These are phyloP conservation scores for Psittacara wagleri DNA, from an alignment of 2,113 vertebrate genomes.

Conservation along the genomic window DNA sequence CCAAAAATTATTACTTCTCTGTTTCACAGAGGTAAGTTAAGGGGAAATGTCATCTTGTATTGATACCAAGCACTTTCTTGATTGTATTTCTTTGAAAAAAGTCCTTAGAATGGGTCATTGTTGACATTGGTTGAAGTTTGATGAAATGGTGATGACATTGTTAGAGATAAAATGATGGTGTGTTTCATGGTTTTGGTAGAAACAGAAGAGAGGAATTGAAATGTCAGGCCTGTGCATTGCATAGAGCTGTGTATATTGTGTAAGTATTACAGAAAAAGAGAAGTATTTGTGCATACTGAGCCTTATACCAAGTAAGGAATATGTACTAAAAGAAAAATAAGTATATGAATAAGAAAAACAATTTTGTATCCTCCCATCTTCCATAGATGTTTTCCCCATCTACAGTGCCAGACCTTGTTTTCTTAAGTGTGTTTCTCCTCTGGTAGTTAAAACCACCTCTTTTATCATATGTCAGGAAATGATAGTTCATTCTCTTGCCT, in stretches of 20 bases:
- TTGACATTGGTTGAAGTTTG: not conserved
- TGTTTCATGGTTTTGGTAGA: not conserved
- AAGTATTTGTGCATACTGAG: not conserved
- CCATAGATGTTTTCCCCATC: not conserved
- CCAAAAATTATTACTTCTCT: not conserved
- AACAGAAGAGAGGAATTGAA: not conserved
- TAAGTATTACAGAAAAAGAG: not conserved
- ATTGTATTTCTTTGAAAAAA: not conserved
- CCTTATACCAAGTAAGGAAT: not conserved
- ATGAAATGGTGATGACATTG: not conserved
- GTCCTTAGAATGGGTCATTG: not conserved
- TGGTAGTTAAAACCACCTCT: conserved; percentile 40
- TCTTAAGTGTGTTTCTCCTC: not conserved
- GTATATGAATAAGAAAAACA: not conserved
- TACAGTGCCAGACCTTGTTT: not conserved
- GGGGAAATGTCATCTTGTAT: not conserved
- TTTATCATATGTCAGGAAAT: conserved; percentile 62
- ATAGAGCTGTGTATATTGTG: not conserved
- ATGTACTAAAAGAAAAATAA: not conserved
- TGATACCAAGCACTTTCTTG: not conserved
- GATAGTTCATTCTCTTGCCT: conserved; percentile 69
- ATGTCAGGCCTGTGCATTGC: not conserved
- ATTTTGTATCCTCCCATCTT: not conserved
- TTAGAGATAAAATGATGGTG: not conserved
- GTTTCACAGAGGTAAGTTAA: not conserved